Evolutionary conservation across 2,113 vertebrate species (phyloP).

Genomic region (Marmota flaviventris): DNA sequence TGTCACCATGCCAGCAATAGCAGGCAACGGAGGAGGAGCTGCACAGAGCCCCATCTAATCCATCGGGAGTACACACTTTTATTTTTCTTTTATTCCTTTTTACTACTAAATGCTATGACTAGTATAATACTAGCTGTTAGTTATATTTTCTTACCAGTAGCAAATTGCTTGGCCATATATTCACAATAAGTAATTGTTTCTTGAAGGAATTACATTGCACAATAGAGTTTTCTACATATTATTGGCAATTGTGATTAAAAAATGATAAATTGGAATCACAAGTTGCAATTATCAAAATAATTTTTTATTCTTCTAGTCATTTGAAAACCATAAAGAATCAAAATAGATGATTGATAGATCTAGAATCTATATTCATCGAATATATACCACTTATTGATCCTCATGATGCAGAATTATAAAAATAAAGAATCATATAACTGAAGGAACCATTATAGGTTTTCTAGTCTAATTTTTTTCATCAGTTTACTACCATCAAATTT

Average conservation of each 20-base stretch:
- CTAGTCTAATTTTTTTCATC: background rate
- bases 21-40: background rate
- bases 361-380: background rate
- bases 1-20: background rate
- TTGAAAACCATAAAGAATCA: constrained; percentile 4
- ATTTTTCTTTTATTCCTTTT: constrained; percentile 12
- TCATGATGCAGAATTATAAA: constrained; percentile 30
- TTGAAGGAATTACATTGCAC: background rate
- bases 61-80: background rate
- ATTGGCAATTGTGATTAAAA: background rate
- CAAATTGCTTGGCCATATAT: background rate
- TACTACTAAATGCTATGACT: background rate
- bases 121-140: constrained; percentile 13
- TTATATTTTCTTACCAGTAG: background rate
- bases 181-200: background rate
- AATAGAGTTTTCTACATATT: background rate
- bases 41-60: background rate
- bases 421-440: background rate
- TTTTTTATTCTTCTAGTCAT: background rate
- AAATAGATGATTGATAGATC: background rate
- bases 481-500: background rate
- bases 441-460: background rate
- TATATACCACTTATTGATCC: background rate
- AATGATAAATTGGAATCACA: background rate
- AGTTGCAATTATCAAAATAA: constrained; percentile 12